Conservation (phyloP, 2,113 vertebrate species). For the Heterotis niloticus region DNA sequence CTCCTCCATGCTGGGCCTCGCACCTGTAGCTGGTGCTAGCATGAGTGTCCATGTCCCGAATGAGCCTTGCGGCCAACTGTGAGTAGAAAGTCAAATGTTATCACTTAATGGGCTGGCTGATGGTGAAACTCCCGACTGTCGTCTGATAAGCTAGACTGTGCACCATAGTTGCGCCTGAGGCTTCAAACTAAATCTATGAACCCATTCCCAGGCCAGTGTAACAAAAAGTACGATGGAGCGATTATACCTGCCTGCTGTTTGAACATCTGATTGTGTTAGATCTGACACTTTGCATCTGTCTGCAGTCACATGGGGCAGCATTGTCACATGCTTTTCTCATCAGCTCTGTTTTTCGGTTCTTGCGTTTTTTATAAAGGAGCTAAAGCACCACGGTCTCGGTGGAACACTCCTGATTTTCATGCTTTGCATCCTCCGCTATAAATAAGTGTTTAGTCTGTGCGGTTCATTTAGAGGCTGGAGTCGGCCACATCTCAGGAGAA, state of each 20-base stretch:
- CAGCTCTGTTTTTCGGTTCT: not conserved
- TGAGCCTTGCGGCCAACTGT: too few relatives aligned
- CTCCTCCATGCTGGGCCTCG: not conserved
- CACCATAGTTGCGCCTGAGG: too few relatives aligned
- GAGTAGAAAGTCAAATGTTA: too few relatives aligned
- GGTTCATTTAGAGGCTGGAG: conserved; percentile 16
- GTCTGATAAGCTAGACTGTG: too few relatives aligned
- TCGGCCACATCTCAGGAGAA: conserved; percentile 18
- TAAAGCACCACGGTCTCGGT: not conserved
- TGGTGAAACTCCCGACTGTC: too few relatives aligned
- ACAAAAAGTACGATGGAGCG: too few relatives aligned
- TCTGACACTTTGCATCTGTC: too few relatives aligned
- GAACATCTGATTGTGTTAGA: too few relatives aligned
- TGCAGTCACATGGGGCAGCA: not conserved
- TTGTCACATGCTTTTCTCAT: not conserved
- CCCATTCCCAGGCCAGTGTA: too few relatives aligned
- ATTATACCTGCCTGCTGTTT: too few relatives aligned
- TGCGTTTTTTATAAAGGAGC: not conserved
- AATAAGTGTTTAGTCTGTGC: conserved; percentile 28
- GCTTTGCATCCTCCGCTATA: conserved; percentile 11
- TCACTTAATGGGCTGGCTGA: too few relatives aligned
- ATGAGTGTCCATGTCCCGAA: not conserved
- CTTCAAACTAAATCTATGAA: too few relatives aligned
- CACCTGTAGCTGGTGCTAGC: not conserved
- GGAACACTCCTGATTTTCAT: not conserved